Evolutionary conservation across 2,888 invertebrate species (phyloP).

Genomic region (Eulithis testata): DNA sequence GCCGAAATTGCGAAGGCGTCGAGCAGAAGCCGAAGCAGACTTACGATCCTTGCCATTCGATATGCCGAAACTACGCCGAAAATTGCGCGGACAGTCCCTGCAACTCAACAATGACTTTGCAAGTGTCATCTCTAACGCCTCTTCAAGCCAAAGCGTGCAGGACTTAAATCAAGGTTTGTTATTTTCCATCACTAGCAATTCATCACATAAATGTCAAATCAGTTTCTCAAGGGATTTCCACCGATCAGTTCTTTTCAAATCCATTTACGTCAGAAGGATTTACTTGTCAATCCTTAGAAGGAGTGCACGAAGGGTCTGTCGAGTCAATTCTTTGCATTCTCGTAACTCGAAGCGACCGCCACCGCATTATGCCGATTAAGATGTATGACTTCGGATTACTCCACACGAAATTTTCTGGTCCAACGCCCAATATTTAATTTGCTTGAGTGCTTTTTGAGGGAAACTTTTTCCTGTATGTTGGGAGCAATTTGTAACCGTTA

Average conservation of each 20-base stretch:
- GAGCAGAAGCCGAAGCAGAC: conserved; percentile 91
- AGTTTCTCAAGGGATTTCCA: conserved; percentile 17
- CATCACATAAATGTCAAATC: conserved; percentile 31
- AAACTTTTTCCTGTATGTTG: conserved; percentile 74
- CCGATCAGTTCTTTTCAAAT: conserved; percentile 40
- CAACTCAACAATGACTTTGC: conserved; percentile 87
- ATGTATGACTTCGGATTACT: conserved; percentile 76
- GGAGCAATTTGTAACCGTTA: conserved; percentile 80
- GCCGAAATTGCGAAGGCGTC: conserved; percentile 92
- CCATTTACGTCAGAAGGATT: conserved; percentile 57
- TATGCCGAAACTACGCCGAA: conserved; percentile 94
- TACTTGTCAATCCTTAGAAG: conserved; percentile 63
- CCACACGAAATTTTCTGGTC: conserved; percentile 66
- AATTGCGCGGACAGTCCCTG: conserved; percentile 86
- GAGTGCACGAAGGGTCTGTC: conserved; percentile 71
- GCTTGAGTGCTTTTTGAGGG: conserved; percentile 80
- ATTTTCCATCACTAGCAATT: conserved; percentile 26
- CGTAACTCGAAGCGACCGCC: conserved; percentile 72
- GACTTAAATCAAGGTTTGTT: conserved; percentile 88
- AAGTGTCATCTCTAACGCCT: conserved; percentile 90
- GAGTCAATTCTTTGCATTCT: conserved; percentile 60
- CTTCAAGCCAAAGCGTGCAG: conserved; percentile 92
- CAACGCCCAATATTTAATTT: conserved; percentile 81
- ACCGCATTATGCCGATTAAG: conserved; percentile 81
- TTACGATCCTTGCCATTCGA: conserved; percentile 94